A percentile compares a stretch with the other conserved stretches of the same genome.
These are phyloP conservation scores for Pseudochromis fuscus DNA, from an alignment of 2,797 vertebrate species.

Conservation along the genomic window DNA sequence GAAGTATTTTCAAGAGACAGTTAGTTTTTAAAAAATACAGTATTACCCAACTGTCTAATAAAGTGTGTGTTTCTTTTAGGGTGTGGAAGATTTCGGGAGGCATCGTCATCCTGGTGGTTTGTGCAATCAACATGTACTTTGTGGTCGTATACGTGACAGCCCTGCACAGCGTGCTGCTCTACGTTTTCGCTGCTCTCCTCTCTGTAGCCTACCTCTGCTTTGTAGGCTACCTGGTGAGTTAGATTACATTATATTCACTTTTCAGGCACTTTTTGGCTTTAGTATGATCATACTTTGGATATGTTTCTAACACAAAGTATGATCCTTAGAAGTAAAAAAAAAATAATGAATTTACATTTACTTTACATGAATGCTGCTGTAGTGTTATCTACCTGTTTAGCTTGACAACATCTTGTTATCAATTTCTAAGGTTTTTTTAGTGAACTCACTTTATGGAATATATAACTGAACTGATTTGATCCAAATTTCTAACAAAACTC, in stretches of 20 bases:
- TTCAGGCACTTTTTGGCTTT: not conserved
- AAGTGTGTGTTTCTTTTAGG: constrained; percentile 71
- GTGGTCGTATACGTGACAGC: constrained; percentile 90
- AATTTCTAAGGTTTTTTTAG: too few species aligned
- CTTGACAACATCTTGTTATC: too few species aligned
- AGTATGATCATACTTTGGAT: not conserved
- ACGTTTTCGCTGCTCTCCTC: constrained; percentile 86
- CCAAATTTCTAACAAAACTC: too few species aligned
- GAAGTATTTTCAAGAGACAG: not conserved
- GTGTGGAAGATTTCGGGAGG: constrained; percentile 90
- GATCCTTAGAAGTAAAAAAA: too few species aligned
- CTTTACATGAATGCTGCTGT: too few species aligned
- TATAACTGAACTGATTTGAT: too few species aligned
- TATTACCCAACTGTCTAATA: constrained; percentile 21
- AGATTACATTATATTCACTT: not conserved
- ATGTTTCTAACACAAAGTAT: too few species aligned
- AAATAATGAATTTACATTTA: too few species aligned
- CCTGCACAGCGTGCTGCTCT: constrained; percentile 85
- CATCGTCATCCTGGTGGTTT: constrained; percentile 88
- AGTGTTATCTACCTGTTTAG: too few species aligned
- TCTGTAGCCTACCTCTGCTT: constrained; percentile 90
- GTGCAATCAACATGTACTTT: constrained; percentile 94
- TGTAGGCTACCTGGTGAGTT: constrained; percentile 92
- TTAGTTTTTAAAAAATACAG: not conserved
- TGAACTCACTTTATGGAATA: too few species aligned